Percentiles rank a stretch among this genome's conserved stretches.
These are phyloP conservation scores for Argyra leucocephala DNA, from an alignment of 2,888 invertebrate genomes.

Conservation along the genomic window DNA sequence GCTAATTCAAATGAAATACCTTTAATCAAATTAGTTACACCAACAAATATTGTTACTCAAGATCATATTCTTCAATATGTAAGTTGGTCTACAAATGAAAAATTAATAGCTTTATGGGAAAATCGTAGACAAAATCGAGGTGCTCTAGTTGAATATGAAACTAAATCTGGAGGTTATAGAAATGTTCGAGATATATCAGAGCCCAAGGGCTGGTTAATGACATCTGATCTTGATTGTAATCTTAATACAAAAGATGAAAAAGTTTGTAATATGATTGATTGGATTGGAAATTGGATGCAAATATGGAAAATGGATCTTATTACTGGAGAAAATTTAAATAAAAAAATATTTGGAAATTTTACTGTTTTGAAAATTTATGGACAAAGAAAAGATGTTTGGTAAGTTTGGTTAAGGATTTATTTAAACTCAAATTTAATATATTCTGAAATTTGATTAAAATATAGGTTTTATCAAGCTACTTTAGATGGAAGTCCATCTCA, in stretches of 20 bases:
- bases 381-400: conserved; percentile 49
- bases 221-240: conserved; percentile 45
- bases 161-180: conserved; percentile 28
- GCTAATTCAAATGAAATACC: conserved; percentile 27
- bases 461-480: conserved; percentile 65
- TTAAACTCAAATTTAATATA: background rate
- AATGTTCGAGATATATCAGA: conserved; percentile 40
- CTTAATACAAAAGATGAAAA: conserved; percentile 24
- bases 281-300: conserved; percentile 45
- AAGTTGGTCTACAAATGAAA: conserved; percentile 60
- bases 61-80: conserved; percentile 63
- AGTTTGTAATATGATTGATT: conserved; percentile 35
- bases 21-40: conserved; percentile 43
- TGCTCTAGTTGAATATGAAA: conserved; percentile 32
- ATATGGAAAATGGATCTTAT: conserved; percentile 37
- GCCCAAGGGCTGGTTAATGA: conserved; percentile 60
- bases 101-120: conserved; percentile 66
- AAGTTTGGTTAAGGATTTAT: conserved; percentile 27
- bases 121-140: conserved; percentile 72
- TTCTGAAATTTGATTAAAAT: conserved; percentile 15
- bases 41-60: conserved; percentile 47
- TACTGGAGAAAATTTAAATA: conserved; percentile 32
- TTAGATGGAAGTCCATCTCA: conserved; percentile 55
- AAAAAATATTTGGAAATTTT: conserved; percentile 44
- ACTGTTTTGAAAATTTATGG: conserved; percentile 53